Percentiles rank a stretch among this genome's conserved stretches.
These are phyloP conservation scores for Phoenicopterus ruber DNA, from an alignment of 2,113 vertebrate species.

Conservation along the genomic window DNA sequence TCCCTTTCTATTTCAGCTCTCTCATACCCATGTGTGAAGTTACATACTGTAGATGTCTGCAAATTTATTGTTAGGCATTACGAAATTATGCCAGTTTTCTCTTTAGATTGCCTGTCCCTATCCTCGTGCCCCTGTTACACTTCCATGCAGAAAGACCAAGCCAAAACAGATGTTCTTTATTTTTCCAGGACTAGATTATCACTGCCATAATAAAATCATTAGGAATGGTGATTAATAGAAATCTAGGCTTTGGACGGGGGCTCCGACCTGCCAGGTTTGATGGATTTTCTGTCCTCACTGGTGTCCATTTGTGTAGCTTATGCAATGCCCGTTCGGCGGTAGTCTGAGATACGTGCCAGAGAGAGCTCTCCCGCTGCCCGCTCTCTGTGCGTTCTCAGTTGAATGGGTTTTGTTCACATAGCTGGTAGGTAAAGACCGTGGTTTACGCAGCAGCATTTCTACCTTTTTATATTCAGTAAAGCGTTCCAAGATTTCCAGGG, in stretches of 20 bases:
- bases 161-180: slow-evolving; percentile 19
- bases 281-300: not conserved
- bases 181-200: slow-evolving; percentile 8
- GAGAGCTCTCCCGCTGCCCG: not conserved
- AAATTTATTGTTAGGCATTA: not conserved
- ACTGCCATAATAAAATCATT: not conserved
- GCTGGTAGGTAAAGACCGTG: not conserved
- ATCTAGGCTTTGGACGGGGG: not conserved
- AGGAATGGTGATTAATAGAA: not conserved
- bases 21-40: not conserved
- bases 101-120: not conserved
- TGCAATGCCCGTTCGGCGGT: not conserved
- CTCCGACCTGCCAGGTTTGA: not conserved
- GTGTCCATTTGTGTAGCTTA: not conserved
- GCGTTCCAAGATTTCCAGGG: not conserved
- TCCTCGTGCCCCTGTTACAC: not conserved
- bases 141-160: not conserved
- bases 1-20: not conserved
- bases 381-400: not conserved
- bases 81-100: not conserved
- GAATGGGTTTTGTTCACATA: not conserved
- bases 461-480: not conserved
- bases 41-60: not conserved
- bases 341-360: not conserved
- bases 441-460: not conserved